A percentile compares a stretch with the other conserved stretches of the same genome.
Conservation (phyloP, 2,888 invertebrate species). For the Slavum lentiscoides region DNA sequence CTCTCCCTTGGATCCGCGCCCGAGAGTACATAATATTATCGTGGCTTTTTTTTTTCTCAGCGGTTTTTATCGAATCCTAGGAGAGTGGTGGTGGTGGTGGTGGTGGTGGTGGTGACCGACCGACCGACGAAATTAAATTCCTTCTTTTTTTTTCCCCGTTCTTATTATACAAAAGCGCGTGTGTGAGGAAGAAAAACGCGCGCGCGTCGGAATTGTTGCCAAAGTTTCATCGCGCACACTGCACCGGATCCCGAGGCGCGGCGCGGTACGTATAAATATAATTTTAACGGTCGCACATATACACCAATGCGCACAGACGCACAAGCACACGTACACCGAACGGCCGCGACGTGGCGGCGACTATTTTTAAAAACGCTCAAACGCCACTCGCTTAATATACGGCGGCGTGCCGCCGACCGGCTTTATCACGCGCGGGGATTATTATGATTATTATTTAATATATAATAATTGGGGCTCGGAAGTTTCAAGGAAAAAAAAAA, state of each 20-base stretch:
- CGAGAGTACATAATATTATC: no score
- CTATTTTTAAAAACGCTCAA: constrained; percentile 50
- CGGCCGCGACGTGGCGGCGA: not conserved
- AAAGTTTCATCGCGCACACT: constrained; percentile 29
- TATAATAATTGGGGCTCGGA: no score
- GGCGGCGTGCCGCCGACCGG: not conserved
- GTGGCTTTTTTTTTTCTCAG: no score
- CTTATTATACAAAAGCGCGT: no score
- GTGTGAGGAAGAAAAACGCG: not conserved
- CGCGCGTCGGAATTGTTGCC: constrained; percentile 43
- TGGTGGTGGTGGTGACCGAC: no score
- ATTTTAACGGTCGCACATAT: constrained; percentile 33
- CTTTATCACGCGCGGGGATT: not conserved
- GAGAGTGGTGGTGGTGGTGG: no score
- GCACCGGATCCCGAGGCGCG: not conserved
- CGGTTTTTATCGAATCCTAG: no score
- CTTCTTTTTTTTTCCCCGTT: no score
- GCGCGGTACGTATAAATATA: constrained; percentile 39
- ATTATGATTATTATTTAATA: not conserved
- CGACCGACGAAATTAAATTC: no score
- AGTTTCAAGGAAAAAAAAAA: no score
- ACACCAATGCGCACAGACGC: not conserved
- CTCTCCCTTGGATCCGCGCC: no score
- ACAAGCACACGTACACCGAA: no score
- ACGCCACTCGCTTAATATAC: constrained; percentile 18